phyloP scores from a whole-genome alignment of 2,113 vertebrate species.

The Apaloderma vittatum region DNA sequence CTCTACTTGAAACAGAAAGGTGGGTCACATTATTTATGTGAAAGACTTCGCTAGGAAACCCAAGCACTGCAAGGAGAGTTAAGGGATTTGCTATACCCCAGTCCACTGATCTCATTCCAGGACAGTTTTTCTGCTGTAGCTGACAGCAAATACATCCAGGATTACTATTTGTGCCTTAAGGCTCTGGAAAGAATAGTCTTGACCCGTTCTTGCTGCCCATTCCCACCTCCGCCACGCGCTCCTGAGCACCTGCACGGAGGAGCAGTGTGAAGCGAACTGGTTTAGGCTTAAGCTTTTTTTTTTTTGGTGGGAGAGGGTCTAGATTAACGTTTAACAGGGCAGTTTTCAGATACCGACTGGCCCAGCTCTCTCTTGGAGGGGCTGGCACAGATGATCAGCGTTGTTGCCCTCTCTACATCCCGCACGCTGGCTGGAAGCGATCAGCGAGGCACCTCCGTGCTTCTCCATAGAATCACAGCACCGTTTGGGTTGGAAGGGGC shows the following conservation, averaged over 20 bases:
- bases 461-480: background rate
- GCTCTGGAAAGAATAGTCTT: fast-evolving
- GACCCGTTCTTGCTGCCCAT: fast-evolving
- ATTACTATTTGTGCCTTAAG: background rate
- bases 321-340: fast-evolving
- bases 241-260: fast-evolving
- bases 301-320: fast-evolving
- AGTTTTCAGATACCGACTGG: fast-evolving
- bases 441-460: no score
- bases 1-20: background rate
- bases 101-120: background rate
- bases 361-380: background rate
- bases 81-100: fast-evolving
- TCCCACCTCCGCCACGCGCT: fast-evolving
- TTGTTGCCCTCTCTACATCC: background rate
- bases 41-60: background rate
- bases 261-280: no score
- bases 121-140: fast-evolving
- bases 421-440: fast-evolving
- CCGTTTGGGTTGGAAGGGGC: no score
- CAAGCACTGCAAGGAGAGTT: background rate
- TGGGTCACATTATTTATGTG: fast-evolving
- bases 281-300: fast-evolving
- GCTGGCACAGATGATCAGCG: fast-evolving
- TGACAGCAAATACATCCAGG: fast-evolving